phyloP scores from a whole-genome alignment of 2,113 vertebrate genomes.

The Cettia cetti region DNA sequence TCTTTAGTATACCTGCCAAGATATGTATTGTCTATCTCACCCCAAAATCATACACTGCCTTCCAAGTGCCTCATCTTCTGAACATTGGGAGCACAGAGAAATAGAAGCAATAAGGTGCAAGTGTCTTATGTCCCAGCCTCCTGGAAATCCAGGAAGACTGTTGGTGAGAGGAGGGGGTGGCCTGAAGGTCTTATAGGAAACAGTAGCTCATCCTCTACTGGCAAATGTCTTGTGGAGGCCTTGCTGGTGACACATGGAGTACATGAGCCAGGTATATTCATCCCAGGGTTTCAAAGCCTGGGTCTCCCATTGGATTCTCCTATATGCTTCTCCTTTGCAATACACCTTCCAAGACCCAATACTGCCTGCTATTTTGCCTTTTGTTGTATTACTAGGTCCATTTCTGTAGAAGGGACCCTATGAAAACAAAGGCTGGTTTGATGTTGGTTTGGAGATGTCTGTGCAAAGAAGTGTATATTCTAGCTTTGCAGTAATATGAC shows the following conservation, averaged over 20 bases:
- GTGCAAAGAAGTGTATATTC: neutral
- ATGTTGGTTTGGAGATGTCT: neutral
- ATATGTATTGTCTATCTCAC: neutral
- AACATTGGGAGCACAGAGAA: neutral
- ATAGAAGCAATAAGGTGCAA: neutral
- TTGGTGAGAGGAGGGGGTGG: neutral
- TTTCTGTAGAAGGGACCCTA: neutral
- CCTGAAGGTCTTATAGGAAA: neutral
- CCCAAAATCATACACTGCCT: neutral
- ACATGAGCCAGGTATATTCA: neutral
- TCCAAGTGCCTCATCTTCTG: neutral
- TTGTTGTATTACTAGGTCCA: neutral
- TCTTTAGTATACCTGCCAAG: neutral
- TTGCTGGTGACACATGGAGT: neutral
- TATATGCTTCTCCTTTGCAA: neutral
- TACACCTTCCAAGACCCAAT: neutral
- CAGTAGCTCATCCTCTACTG: neutral
- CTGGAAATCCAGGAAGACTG: neutral
- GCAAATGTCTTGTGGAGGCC: neutral
- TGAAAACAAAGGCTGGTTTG: neutral
- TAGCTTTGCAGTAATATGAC: neutral
- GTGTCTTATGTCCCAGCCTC: neutral
- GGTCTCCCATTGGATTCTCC: neutral
- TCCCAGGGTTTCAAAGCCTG: neutral
- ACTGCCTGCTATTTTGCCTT: neutral